phyloP scores from a whole-genome alignment of 1,140 invertebrate species.

The Drosophila bipectinata region DNA sequence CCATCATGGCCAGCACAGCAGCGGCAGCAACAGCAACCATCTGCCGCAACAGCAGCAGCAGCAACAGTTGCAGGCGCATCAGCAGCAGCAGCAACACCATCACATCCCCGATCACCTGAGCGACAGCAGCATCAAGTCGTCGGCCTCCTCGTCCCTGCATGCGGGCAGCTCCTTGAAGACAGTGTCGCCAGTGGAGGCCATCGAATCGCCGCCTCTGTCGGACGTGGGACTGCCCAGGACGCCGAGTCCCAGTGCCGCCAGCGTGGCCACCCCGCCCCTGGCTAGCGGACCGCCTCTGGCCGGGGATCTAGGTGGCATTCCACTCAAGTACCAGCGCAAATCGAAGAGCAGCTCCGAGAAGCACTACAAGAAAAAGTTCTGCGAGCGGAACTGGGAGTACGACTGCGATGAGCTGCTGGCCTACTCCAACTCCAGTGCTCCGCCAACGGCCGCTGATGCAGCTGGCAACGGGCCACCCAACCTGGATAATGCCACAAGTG shows the following conservation, averaged over 20 bases:
- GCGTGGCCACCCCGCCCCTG: conserved; percentile 84
- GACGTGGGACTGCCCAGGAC: conserved; percentile 88
- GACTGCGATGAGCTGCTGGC: conserved; percentile 84
- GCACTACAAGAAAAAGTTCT: conserved; percentile 91
- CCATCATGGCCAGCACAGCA: conserved; percentile 33
- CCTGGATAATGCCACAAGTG: conserved; percentile 12
- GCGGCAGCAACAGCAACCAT: conserved; percentile 21
- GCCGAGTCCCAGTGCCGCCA: conserved; percentile 86
- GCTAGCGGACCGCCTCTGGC: conserved; percentile 48
- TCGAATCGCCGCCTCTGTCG: conserved; percentile 85
- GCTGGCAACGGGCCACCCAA: conserved; percentile 55
- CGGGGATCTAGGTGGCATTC: conserved; percentile 63
- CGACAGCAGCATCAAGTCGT: conserved; percentile 78
- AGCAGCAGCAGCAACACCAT: conserved; percentile 43
- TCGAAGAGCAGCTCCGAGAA: conserved; percentile 86
- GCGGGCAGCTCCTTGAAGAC: conserved; percentile 65
- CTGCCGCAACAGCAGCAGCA: conserved; percentile 21
- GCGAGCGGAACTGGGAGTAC: conserved; percentile 87
- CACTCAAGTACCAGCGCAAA: conserved; percentile 87
- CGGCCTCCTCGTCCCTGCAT: conserved; percentile 56
- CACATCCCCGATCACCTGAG: conserved; percentile 71
- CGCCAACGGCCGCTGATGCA: conserved; percentile 65
- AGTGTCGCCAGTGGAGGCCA: conserved; percentile 71
- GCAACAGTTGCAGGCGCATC: conserved; percentile 23
- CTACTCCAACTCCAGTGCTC: conserved; percentile 73